phyloP scores from a whole-genome alignment of 2,888 invertebrate genomes.

The Cylindroiulus punctatus region DNA sequence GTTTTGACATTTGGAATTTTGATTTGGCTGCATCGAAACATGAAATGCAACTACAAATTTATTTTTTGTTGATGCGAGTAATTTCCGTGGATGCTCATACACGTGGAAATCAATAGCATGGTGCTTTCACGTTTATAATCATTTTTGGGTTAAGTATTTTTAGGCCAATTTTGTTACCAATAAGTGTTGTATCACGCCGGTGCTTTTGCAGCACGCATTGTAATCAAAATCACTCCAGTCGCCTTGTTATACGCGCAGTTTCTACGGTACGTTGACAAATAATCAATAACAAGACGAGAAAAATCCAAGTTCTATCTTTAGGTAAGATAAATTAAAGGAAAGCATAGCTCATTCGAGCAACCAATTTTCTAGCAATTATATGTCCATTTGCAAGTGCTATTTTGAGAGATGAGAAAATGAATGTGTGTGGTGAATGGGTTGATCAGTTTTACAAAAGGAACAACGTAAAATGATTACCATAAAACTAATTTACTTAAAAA shows the following conservation, averaged over 20 bases:
- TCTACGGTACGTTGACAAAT: slow-evolving; percentile 17
- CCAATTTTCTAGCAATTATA: neutral
- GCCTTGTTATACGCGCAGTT: neutral
- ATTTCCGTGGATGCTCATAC: neutral
- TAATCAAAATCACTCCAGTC: slow-evolving; percentile 9
- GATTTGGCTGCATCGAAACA: too few relatives aligned
- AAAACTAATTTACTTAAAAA: too few relatives aligned
- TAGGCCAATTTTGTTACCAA: neutral
- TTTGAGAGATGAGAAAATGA: too few relatives aligned
- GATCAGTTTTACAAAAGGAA: too few relatives aligned
- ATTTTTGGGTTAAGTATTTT: neutral
- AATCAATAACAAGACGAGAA: slow-evolving; percentile 24
- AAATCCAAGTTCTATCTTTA: slow-evolving; percentile 5
- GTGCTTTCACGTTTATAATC: neutral
- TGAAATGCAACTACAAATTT: too few relatives aligned
- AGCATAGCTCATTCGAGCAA: slow-evolving; percentile 23
- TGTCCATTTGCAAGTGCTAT: too few relatives aligned
- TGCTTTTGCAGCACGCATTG: neutral
- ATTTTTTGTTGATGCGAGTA: too few relatives aligned
- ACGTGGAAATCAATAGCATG: too few relatives aligned
- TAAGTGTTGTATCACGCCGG: neutral
- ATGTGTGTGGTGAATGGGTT: too few relatives aligned
- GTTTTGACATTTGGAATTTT: too few relatives aligned
- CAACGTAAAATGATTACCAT: too few relatives aligned
- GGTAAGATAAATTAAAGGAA: neutral